Evolutionary conservation across 2,888 invertebrate genomes (phyloP), one percentile per base, ranked within the genome.

Genomic region (Tetropium fuscum): DNA sequence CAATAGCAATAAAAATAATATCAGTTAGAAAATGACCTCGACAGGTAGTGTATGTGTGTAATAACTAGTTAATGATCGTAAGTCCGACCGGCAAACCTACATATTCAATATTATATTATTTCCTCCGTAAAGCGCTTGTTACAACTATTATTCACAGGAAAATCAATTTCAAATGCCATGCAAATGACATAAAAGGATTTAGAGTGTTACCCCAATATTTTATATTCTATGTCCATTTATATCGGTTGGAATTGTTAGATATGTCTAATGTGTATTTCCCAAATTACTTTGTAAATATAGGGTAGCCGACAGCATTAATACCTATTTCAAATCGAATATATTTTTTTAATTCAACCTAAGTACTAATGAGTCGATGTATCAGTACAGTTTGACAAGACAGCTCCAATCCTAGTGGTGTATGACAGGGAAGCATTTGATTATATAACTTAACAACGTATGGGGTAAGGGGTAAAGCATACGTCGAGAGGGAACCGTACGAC

Each of bases 111-210:
- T 64, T 66, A 63, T 62, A 63, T 64, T 67, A 66, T 66, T 68
- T 66, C 59, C 58, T 47, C 47, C 41, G 40, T 55, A 60, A 61
- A 63, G 60, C 55, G 43, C 58, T 45, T 49, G 49, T 64, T 69
- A 69, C 60, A 57, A 58, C 59, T 69, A 68, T 70, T 70, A 66
- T 73, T 72, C 68, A 70, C 54, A 40, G 68, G 64, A 73, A 77
- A 78, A 78, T 77, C 77, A 78, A 77, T 78, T 78, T 66, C 60
- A 51, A 63, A 51, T 70, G 69, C 64, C 76, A 74, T 72, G 73
- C 74, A 74, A 74, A 74, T 74, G 70, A 69, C 68, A 68, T 67
- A 70, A 69, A 75, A 70, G 68, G 73, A 72, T 74, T 74, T 72
- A 68, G 68, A 69, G 60, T 65, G 64, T 67, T 44, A 55, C 45